Evolutionary conservation across 2,113 vertebrate species (phyloP).

Genomic region (Cranoglanis bouderius): DNA sequence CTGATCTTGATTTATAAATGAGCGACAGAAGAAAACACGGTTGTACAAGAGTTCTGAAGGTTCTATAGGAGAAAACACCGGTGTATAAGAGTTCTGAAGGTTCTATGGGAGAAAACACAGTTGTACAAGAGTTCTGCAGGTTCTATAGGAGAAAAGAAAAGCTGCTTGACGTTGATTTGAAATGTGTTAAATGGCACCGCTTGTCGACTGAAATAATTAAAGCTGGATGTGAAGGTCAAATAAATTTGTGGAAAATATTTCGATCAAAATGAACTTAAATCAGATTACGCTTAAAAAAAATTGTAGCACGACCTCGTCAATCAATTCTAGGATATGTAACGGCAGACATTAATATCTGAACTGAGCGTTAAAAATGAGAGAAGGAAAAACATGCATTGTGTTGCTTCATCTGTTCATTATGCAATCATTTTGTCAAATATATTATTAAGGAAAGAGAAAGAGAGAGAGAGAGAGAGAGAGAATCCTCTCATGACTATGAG

Average conservation of each 20-base stretch:
- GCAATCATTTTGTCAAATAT: background rate
- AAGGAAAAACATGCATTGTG: background rate
- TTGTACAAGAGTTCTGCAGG: background rate
- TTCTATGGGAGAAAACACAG: background rate
- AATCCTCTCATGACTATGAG: background rate
- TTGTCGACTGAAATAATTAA: background rate
- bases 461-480: background rate
- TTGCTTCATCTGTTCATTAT: background rate
- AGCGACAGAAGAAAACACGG: background rate
- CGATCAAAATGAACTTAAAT: background rate
- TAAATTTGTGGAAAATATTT: background rate
- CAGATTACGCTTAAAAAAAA: background rate
- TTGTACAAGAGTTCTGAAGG: background rate
- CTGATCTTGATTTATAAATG: background rate
- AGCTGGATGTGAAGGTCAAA: background rate
- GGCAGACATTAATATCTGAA: background rate
- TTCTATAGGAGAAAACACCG: background rate
- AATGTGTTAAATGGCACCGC: background rate
- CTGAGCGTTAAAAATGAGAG: background rate
- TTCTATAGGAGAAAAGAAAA: background rate
- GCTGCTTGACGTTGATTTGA: background rate
- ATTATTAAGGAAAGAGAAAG: background rate
- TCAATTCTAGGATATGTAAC: background rate
- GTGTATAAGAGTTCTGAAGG: background rate
- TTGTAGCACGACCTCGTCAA: too few relatives aligned